These are phyloP conservation scores for Petroica traversi DNA, from an alignment of 2,113 vertebrate species.

Conservation along the genomic window DNA sequence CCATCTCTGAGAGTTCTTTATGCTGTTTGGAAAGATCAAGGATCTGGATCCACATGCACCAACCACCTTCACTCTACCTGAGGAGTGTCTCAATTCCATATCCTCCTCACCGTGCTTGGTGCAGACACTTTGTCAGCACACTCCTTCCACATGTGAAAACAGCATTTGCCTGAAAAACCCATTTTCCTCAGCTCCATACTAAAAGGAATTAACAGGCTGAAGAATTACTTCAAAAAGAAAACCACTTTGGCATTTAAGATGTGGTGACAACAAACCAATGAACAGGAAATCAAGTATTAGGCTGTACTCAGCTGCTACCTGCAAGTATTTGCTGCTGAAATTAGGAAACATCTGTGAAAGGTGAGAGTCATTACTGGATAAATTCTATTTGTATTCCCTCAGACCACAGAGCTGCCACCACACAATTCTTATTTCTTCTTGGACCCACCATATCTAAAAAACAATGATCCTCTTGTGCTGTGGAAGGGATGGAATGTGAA, in stretches of 20 bases:
- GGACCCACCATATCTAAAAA: slow-evolving; percentile 20
- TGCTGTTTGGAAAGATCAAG: background rate
- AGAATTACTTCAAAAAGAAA: background rate
- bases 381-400: background rate
- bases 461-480: slow-evolving; percentile 49
- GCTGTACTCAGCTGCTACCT: background rate
- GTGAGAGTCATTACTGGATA: background rate
- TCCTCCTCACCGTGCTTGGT: background rate
- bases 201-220: background rate
- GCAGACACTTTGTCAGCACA: background rate
- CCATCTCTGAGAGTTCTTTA: background rate
- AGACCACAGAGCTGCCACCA: background rate
- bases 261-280: background rate
- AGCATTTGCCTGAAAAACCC: background rate
- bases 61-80: background rate
- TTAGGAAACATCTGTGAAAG: background rate
- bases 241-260: background rate
- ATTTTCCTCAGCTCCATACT: background rate
- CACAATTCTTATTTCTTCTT: background rate
- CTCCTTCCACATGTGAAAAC: background rate
- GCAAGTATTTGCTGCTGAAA: background rate
- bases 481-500: slow-evolving; percentile 57
- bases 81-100: background rate
- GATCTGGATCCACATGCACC: background rate
- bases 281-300: background rate